These are phyloP conservation scores for Distichodus sexfasciatus DNA, from an alignment of 2,797 vertebrate species.

Conservation along the genomic window DNA sequence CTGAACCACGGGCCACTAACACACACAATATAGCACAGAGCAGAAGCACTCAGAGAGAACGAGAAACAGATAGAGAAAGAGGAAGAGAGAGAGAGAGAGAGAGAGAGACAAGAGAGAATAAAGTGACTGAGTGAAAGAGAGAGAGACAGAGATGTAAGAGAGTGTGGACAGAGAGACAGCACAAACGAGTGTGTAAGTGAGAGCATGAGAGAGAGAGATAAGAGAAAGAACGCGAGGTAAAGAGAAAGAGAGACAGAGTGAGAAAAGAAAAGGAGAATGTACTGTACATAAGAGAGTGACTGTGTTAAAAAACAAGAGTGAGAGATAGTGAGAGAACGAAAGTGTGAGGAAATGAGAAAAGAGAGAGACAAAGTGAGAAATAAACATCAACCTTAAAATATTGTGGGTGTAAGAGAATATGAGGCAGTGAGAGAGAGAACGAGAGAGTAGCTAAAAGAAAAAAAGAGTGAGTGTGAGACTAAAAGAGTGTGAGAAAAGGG, in stretches of 20 bases:
- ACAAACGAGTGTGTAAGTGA: background rate
- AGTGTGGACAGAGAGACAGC: background rate
- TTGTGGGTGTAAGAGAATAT: background rate
- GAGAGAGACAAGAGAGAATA: background rate
- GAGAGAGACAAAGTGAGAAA: conserved; percentile 46
- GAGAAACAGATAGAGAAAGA: background rate
- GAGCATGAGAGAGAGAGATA: conserved; percentile 45
- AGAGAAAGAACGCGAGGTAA: background rate
- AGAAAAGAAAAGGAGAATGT: no score
- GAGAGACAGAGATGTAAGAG: background rate
- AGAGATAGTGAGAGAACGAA: conserved; percentile 53
- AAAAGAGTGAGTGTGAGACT: background rate
- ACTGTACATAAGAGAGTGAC: background rate
- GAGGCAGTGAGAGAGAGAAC: background rate
- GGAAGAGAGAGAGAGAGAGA: background rate
- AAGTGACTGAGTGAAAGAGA: no score
- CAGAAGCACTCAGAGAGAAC: background rate
- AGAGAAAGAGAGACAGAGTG: conserved; percentile 51
- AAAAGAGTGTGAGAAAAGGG: background rate
- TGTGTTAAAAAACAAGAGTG: background rate
- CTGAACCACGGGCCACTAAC: background rate
- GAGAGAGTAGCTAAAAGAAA: background rate
- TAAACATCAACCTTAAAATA: background rate
- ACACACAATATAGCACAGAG: background rate
- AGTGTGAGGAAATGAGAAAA: background rate